Conservation (phyloP, 2,113 vertebrate species). For the Clarias batrachus region DNA sequence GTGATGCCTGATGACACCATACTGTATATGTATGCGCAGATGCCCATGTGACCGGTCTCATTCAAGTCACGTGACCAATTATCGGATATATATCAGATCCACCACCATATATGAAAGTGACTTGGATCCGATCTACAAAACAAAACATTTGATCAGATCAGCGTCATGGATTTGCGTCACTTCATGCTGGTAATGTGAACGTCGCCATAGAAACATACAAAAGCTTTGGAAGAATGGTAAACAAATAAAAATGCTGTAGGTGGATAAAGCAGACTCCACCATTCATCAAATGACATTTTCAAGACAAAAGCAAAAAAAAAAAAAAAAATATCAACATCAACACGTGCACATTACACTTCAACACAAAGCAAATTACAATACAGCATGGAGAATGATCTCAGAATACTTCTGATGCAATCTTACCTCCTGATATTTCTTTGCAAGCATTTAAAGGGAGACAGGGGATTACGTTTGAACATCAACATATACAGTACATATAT, state of each 20-base stretch:
- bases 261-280: neutral
- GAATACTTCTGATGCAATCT: slow-evolving; percentile 51
- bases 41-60: too few relatives aligned
- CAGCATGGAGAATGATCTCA: neutral
- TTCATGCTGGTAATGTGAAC: too few relatives aligned
- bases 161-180: too few relatives aligned
- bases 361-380: neutral
- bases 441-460: slow-evolving; percentile 70
- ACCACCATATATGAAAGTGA: too few relatives aligned
- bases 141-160: too few relatives aligned
- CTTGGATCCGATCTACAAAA: too few relatives aligned
- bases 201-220: neutral
- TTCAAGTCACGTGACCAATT: too few relatives aligned
- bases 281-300: neutral
- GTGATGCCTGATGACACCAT: too few relatives aligned
- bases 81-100: too few relatives aligned
- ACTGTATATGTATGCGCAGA: too few relatives aligned
- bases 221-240: neutral
- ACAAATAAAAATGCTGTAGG: neutral
- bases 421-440: slow-evolving; percentile 74
- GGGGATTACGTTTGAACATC: slow-evolving; percentile 51
- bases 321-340: neutral
- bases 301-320: neutral
- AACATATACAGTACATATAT: slow-evolving; percentile 36
- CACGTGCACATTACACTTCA: slow-evolving; percentile 15